Conservation (phyloP, 1,140 invertebrate species). For the Paracyclopina nana region DNA sequence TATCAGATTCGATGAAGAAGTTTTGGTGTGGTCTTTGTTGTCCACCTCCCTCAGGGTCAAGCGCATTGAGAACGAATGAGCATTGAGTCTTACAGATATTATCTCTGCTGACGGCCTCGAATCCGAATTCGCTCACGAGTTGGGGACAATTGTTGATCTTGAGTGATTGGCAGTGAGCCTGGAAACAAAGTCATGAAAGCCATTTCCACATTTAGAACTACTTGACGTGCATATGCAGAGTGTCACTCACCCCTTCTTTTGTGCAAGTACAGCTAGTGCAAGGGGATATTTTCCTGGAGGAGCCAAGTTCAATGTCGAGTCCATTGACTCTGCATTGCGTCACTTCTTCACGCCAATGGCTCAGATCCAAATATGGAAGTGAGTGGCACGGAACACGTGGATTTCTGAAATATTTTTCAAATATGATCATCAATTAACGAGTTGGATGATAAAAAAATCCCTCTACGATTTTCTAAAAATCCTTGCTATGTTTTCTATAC, state of each 20-base stretch:
- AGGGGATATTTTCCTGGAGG: conserved; percentile 57
- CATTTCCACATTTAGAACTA: conserved; percentile 14
- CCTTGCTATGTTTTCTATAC: too few relatives aligned
- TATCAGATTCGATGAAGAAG: neutral
- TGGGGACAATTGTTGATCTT: conserved; percentile 67
- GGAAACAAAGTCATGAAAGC: conserved; percentile 23
- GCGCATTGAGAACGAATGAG: conserved; percentile 21
- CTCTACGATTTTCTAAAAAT: too few relatives aligned
- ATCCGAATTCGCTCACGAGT: conserved; percentile 52
- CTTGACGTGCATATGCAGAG: neutral
- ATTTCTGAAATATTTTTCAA: conserved; percentile 31
- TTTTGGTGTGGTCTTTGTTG: too few relatives aligned
- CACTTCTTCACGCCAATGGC: conserved; percentile 50
- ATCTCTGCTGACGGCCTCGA: conserved; percentile 56
- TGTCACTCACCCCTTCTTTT: conserved; percentile 47
- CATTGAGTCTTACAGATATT: conserved; percentile 78
- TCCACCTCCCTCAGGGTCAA: neutral
- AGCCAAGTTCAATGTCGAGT: conserved; percentile 47
- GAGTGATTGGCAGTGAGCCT: conserved; percentile 71
- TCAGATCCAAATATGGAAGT: conserved; percentile 52
- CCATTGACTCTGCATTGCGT: conserved; percentile 36
- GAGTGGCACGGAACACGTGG: conserved; percentile 56
- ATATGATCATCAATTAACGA: neutral
- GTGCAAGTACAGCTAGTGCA: conserved; percentile 72
- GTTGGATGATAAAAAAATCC: conserved; percentile 2